These are phyloP conservation scores for Cephus spinipes DNA, from an alignment of 2,888 invertebrate genomes.

Conservation along the genomic window DNA sequence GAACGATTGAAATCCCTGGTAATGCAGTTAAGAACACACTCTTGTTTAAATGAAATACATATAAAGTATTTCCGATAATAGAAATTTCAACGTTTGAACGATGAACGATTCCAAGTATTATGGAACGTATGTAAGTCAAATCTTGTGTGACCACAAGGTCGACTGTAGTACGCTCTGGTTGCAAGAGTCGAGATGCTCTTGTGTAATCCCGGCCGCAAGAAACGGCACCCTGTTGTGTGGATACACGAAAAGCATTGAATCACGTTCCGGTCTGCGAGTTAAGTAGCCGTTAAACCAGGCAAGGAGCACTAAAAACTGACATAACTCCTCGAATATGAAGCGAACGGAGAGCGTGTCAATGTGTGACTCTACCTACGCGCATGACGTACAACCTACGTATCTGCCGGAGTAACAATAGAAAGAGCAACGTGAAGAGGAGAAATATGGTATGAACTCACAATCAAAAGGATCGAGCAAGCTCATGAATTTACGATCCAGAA, in stretches of 20 bases:
- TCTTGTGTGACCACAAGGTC: background rate
- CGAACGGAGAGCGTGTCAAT: background rate
- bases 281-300: conserved; percentile 6
- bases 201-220: background rate
- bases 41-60: background rate
- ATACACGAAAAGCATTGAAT: conserved; percentile 4
- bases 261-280: conserved; percentile 3
- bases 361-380: background rate
- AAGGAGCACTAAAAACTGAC: conserved; percentile 3
- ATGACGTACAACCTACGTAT: background rate
- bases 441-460: background rate
- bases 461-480: background rate
- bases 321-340: conserved; percentile 6
- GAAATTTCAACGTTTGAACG: background rate
- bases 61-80: background rate
- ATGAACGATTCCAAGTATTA: background rate
- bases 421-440: background rate
- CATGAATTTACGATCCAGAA: background rate
- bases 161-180: background rate
- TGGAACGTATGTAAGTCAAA: background rate
- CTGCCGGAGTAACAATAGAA: background rate
- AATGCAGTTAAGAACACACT: background rate
- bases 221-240: background rate
- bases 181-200: background rate
- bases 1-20: background rate